Conservation (phyloP, 2,888 invertebrate species). For the Diogma glabrata region DNA sequence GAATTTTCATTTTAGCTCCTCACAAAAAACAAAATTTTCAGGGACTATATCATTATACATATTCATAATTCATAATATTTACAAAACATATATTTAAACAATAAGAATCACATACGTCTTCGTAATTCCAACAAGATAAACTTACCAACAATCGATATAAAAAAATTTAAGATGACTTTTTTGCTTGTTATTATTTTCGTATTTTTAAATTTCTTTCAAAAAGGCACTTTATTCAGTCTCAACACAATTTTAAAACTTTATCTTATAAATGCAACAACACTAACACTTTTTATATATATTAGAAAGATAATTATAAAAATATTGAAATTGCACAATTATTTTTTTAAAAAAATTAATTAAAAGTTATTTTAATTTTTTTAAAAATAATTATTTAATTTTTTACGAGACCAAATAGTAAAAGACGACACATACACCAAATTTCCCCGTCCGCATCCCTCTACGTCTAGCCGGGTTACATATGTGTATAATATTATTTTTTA, state of each 20-base stretch:
- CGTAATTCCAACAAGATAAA: no score
- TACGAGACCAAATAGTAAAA: neutral
- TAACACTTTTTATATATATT: neutral
- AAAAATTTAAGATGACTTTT: no score
- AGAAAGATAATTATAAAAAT: neutral
- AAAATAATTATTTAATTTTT: neutral
- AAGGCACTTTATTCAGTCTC: conserved; percentile 8
- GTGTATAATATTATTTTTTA: neutral
- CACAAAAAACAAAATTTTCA: no score
- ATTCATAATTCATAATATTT: no score
- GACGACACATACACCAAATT: conserved; percentile 6
- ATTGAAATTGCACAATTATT: neutral
- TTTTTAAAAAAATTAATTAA: neutral
- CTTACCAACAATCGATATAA: no score
- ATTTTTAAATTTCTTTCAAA: conserved; percentile 3
- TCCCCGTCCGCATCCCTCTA: conserved; percentile 4
- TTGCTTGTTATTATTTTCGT: no score
- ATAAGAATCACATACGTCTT: no score
- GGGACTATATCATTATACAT: no score
- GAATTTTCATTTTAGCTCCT: no score
- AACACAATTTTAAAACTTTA: conserved; percentile 1
- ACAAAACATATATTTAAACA: no score
- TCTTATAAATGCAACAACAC: conserved; percentile 2
- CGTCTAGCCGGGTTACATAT: conserved; percentile 6
- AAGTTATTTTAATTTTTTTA: neutral